Evolutionary conservation across 2,113 vertebrate species (phyloP), one percentile per base, ranked within the genome.

Genomic region (Ibidorhyncha struthersii): DNA sequence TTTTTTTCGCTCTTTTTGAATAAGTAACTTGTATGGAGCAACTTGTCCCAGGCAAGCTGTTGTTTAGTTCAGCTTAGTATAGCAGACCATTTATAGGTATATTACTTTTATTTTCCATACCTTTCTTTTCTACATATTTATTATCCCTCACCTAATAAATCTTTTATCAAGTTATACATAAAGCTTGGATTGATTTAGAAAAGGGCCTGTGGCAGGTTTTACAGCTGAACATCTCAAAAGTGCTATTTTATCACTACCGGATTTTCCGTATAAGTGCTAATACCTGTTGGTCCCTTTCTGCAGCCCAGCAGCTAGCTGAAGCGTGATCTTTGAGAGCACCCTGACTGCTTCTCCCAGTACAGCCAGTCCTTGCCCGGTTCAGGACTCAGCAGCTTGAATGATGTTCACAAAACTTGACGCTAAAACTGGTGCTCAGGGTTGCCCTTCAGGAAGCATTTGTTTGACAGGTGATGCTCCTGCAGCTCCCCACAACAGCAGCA

Each of bases 61-160:
- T 94, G 45, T 76, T 96, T 93, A 92, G 40, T 82, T 95, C 79
- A 82, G 41, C 23, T 94, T 45, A 72, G 58, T 20, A 69, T 19
- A 87, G 58, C 67, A 81, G 71, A 80, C 32, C 55, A 74, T 78
- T 93, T 95, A 78, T 36, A 95, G 58, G 61, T 97, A 93, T 93
- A 82, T 72, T 63, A 81, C 55, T 92, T 96, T 94, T 85, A 93
- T 96, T 97, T 97, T 94, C 91, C 79, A 76, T 93, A 55, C 49
- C 43, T 73, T 96, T 92, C 34, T 94, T 95, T 90, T 62, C 41
- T 94, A 82, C 45, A 17, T 94, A 91, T 95, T 95, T 93, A 63
- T 93, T 94, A 95, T 86, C 56, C 59, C 79, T 86, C 93, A 96
- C 97, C 91, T 90, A 96, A 97, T 98, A 98, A 98, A 98, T 97